These are phyloP conservation scores for Euwallacea similis DNA, from an alignment of 1,140 invertebrate species.

Conservation along the genomic window DNA sequence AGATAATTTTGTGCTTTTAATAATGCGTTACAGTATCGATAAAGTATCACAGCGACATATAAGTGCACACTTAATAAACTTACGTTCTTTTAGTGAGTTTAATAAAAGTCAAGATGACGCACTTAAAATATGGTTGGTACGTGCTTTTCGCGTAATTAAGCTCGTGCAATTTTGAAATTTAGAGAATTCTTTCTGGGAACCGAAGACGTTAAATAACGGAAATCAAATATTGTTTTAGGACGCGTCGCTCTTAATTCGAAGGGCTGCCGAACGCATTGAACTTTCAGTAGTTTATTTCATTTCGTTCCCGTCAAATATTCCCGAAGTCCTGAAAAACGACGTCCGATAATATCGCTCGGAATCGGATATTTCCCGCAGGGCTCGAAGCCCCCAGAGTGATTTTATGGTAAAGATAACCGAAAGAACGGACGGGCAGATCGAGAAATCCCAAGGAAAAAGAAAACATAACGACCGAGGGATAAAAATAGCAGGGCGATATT, in stretches of 20 bases:
- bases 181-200: not conserved
- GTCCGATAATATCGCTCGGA: conserved; percentile 7
- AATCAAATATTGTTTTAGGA: not conserved
- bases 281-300: not conserved
- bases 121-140: not conserved
- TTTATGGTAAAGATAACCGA: conserved; percentile 16
- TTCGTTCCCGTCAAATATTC: not conserved
- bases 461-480: conserved; percentile 12
- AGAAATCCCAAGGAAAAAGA: conserved; percentile 9
- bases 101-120: not conserved
- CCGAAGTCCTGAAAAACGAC: not conserved
- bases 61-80: not conserved
- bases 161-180: not conserved
- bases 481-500: not conserved
- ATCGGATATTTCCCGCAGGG: conserved; percentile 12
- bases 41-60: not conserved
- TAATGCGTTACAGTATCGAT: too few relatives aligned
- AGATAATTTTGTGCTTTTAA: too few relatives aligned
- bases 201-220: not conserved
- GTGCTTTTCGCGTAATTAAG: conserved; percentile 3
- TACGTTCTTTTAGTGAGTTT: not conserved
- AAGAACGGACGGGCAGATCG: conserved; percentile 6
- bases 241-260: not conserved
- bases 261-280: not conserved
- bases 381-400: conserved; percentile 3